Base-by-base conservation (phyloP, 2,888 invertebrate genomes). In the Sturmia bella region DNA sequence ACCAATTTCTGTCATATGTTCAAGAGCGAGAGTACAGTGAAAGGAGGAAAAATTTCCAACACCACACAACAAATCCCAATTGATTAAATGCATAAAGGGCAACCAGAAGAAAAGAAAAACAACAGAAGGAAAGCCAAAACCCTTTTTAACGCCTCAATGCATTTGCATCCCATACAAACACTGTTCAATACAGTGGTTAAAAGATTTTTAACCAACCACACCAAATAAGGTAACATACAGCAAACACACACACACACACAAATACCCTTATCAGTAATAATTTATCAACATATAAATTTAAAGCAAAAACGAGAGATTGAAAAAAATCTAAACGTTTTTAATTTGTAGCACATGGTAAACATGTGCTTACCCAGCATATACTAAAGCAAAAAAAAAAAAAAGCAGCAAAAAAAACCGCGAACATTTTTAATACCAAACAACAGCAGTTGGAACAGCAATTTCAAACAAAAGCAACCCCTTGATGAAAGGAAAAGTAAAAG, bases 1-100 rank as follows among this genome's bases (percentile, higher is more conserved):
- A 68, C 78, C 75, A 82, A 82, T 82, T 82, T 82, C 59, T 59
- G 70, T 72, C 82, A 82, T 75, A 78, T 82, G 82, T 66, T 82
- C 61, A 78, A 78, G 74, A 54, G 66, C 41, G 17, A 9, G 9
- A 3, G 9, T 64, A 52, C 43, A 19, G 1, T 11, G 37, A 27
- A n/a, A 27, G 39, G 39, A 54, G 12, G 19, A 41, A n/a, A 24
- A 17, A 52, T 59, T 54, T 41, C 21, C 6, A 41, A 70, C 52
- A 78, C 69, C 73, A 57, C 75, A 68, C 52, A 72, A 70, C 41
- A 70, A 78, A 78, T 78, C 57, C 52, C 32, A 15, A 52, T 41
- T 64, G 50, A 78, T 64, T 52, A 39, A 70, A 70, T 59, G 41
- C 41, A 64, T 17, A 39, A 56, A 41, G 7, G 32, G 7, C n/a